A percentile compares a stretch with the other conserved stretches of the same genome.
These are phyloP conservation scores for Aleiodes leptofemur DNA, from an alignment of 2,888 invertebrate genomes.

Conservation along the genomic window DNA sequence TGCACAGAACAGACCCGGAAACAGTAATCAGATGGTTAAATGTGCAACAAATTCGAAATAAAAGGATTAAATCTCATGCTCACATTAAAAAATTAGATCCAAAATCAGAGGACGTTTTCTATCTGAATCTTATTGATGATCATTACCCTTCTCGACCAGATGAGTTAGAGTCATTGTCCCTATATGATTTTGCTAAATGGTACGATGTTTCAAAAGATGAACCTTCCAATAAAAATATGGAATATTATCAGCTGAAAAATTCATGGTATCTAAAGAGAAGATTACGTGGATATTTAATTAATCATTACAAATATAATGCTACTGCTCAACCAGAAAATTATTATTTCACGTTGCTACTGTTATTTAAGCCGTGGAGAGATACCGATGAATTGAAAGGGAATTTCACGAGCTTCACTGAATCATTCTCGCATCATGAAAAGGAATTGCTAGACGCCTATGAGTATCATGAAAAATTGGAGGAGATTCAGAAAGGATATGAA, in stretches of 20 bases:
- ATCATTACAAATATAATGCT: conserved; percentile 53
- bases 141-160: conserved; percentile 62
- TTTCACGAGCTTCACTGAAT: neutral
- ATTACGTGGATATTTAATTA: conserved; percentile 40
- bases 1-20: conserved; percentile 63
- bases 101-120: conserved; percentile 61
- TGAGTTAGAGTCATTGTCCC: conserved; percentile 54
- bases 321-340: conserved; percentile 58
- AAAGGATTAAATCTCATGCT: conserved; percentile 45
- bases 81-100: conserved; percentile 47
- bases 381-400: conserved; percentile 54
- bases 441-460: neutral
- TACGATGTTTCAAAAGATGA: conserved; percentile 49
- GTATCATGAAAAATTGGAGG: conserved; percentile 26
- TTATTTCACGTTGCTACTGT: conserved; percentile 56
- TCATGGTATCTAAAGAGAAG: conserved; percentile 57
- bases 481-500: conserved; percentile 24
- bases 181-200: conserved; percentile 59
- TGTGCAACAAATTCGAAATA: conserved; percentile 50
- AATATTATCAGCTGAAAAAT: conserved; percentile 43
- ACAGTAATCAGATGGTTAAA: conserved; percentile 68
- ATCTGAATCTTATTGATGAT: conserved; percentile 59
- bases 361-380: conserved; percentile 60
- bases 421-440: conserved; percentile 6
- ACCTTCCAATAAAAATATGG: conserved; percentile 41